phyloP scores from a whole-genome alignment of 2,888 invertebrate genomes.

The Crossocerus cetratus region DNA sequence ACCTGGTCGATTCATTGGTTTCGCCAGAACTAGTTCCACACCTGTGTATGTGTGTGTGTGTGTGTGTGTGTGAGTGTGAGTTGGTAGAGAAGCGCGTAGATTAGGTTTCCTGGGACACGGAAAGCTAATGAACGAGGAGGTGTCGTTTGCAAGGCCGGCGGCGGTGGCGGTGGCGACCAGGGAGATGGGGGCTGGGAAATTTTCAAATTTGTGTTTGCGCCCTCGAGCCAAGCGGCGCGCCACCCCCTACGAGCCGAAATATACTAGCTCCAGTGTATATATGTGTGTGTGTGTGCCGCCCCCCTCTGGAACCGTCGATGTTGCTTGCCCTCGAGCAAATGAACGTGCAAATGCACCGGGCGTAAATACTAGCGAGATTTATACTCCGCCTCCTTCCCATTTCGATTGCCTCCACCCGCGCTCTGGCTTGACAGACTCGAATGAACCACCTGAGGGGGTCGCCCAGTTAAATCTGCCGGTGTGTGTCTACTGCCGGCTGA shows the following conservation, averaged over 20 bases:
- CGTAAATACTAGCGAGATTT: slow-evolving; percentile 52
- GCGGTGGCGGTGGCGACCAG: slow-evolving; percentile 29
- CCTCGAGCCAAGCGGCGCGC: slow-evolving; percentile 27
- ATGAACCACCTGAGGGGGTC: no score
- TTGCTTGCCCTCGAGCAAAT: slow-evolving; percentile 35
- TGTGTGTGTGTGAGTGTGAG: slow-evolving; percentile 28
- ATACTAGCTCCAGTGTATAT: neutral
- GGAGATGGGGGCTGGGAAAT: slow-evolving; percentile 38
- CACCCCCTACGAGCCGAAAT: neutral
- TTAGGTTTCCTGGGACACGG: slow-evolving; percentile 62
- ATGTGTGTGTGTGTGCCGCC: no score
- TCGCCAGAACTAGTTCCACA: slow-evolving; percentile 32
- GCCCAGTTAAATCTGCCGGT: no score
- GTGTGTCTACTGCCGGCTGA: no score
- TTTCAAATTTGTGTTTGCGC: slow-evolving; percentile 60
- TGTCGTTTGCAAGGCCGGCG: slow-evolving; percentile 62
- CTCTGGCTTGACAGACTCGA: neutral
- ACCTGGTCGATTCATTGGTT: slow-evolving; percentile 49
- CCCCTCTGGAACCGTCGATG: slow-evolving; percentile 11
- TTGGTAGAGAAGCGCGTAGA: slow-evolving; percentile 39
- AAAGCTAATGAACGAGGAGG: slow-evolving; percentile 67
- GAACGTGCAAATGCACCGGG: slow-evolving; percentile 46
- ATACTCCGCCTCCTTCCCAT: slow-evolving; percentile 17
- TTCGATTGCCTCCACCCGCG: slow-evolving; percentile 1
- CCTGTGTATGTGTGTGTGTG: no score